Base-by-base conservation (phyloP, 2,888 invertebrate species). In the Drosophila nr. fundita region DNA sequence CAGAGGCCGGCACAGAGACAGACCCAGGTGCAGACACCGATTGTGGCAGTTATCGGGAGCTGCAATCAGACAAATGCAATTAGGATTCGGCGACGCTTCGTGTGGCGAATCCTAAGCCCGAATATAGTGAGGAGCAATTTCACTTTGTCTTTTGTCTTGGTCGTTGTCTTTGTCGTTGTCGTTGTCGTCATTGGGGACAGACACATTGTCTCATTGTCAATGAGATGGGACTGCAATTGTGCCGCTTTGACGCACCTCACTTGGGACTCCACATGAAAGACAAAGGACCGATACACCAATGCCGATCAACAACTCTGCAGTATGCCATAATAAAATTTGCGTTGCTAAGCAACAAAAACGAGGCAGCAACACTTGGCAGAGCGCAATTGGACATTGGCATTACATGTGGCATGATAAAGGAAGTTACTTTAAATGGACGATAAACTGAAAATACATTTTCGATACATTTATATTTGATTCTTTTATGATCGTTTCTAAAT, bases 41-140 rank as follows among this genome's bases (percentile, higher is more conserved):
- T 24, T 45, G 45, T 40, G 71, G 73, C 83, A 69, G 55, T 83
- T 76, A 65, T 72, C 78, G 68, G 54, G 52, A 61, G 42, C 76
- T 80, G 88, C 89, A 86, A 86, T 86, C 86, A 86, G 86, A 73
- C 82, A 76, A 86, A 89, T 89, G 82, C 86, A 86, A 86, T 86
- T 89, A 89, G 89, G 87, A 89, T 87, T 83, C 76, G 84, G 75
- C 82, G 82, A 79, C 72, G 82, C 80, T 77, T 81, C 83, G 75
- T 83, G 79, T 79, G 69, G 74, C 72, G 81, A 73, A 88, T 88
- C 73, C 82, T 76, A 85, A 87, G 85, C 80, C 87, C 49, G 60
- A 67, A 57, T 60, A 36, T 63, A 36, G 62, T 63, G 68, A 27
- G 69, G 65, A 69, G 76, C 76, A 52, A 54, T 72, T 67, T 49